Percentiles rank a stretch among this genome's conserved stretches.
These are phyloP conservation scores for Tenebrosternarchus preto DNA, from an alignment of 2,113 vertebrate species.

Conservation along the genomic window DNA sequence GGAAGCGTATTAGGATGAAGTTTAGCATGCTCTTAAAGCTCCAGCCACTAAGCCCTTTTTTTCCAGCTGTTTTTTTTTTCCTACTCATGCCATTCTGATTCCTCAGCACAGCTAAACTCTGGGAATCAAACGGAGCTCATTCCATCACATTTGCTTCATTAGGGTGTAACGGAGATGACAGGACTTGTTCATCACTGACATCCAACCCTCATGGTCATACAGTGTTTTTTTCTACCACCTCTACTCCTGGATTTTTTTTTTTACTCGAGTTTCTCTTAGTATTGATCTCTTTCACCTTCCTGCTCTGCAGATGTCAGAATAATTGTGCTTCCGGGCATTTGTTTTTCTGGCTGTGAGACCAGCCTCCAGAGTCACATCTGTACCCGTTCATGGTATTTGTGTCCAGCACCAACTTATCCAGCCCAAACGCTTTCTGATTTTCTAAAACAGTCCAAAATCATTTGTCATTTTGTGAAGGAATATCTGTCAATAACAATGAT, in stretches of 20 bases:
- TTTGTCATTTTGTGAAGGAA: conserved; percentile 8
- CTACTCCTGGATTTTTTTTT: neutral
- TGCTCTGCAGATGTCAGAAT: conserved; percentile 32
- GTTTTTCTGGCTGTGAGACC: conserved; percentile 5
- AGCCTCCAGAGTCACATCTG: conserved; percentile 40
- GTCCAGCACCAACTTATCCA: conserved; percentile 9
- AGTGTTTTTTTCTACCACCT: neutral
- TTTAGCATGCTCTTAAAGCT: neutral
- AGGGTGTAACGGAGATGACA: neutral
- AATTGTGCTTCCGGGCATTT: conserved; percentile 38
- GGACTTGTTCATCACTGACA: neutral
- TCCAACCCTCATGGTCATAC: neutral
- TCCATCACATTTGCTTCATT: neutral
- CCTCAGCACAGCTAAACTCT: neutral
- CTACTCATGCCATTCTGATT: neutral
- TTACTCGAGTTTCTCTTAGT: conserved; percentile 1
- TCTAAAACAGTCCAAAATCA: conserved; percentile 7
- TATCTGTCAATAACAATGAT: conserved; percentile 1
- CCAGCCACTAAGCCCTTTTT: too few relatives aligned
- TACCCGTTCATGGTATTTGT: conserved; percentile 35
- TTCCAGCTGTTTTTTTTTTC: neutral
- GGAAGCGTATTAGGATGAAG: conserved; percentile 11
- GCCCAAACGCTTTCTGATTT: conserved; percentile 29
- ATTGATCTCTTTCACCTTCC: conserved; percentile 41
- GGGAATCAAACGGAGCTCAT: neutral